Evolutionary conservation across 2,888 invertebrate genomes (phyloP).

Genomic region (Punctoribates punctum): DNA sequence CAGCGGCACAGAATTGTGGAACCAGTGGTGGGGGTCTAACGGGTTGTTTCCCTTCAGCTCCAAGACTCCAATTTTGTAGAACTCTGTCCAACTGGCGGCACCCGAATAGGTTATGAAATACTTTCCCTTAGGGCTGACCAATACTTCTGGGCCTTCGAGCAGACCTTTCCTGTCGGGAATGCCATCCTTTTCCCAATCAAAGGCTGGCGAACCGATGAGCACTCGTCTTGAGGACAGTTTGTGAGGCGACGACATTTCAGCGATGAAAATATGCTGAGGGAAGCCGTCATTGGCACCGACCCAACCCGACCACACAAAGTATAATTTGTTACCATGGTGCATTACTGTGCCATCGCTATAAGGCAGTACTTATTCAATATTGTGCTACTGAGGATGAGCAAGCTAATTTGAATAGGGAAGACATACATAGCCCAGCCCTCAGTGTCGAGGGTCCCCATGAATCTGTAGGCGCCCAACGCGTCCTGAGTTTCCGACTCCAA

Average conservation of each 20-base stretch:
- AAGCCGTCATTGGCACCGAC: not conserved
- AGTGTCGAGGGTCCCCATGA: not conserved
- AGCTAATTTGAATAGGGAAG: not conserved
- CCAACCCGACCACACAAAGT: not conserved
- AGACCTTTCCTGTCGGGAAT: not conserved
- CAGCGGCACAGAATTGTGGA: not conserved
- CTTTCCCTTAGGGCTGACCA: not conserved
- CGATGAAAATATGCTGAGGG: not conserved
- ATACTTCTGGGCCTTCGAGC: not conserved
- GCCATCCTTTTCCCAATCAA: not conserved
- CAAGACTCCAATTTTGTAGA: not conserved
- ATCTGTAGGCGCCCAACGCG: not conserved
- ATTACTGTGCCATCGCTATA: not conserved
- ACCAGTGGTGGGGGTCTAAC: not conserved
- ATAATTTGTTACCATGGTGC: not conserved
- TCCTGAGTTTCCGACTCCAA: conserved; percentile 1
- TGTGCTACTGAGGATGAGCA: not conserved
- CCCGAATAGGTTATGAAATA: not conserved
- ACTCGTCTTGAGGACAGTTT: not conserved
- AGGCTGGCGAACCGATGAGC: not conserved
- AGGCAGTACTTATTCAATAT: not conserved
- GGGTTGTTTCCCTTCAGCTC: not conserved
- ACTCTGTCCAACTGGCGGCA: not conserved
- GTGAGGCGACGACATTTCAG: not conserved
- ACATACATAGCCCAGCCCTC: conserved; percentile 3